Conservation (phyloP, 37 sponge, comb jelly and placozoan genomes). For the Amphimedon queenslandica region DNA sequence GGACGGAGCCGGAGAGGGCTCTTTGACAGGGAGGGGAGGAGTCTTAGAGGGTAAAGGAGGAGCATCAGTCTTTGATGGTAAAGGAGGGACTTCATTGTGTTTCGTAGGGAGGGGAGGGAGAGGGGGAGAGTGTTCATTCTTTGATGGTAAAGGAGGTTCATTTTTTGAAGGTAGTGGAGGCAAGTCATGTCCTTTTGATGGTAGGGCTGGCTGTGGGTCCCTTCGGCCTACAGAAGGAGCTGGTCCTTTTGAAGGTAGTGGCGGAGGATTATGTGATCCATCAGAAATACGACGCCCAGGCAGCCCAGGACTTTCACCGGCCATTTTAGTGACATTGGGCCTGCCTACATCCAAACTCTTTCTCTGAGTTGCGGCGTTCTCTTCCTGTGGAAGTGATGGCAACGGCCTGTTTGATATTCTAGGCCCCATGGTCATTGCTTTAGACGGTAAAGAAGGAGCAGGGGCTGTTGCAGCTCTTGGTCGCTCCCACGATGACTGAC, state of each 20-base stretch:
- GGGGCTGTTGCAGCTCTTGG: constrained; percentile 18
- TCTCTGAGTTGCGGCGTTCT: too few species aligned
- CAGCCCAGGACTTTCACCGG: not conserved
- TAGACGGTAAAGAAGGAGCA: not conserved
- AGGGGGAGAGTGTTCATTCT: not conserved
- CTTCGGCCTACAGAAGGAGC: not conserved
- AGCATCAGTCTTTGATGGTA: not conserved
- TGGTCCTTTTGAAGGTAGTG: constrained; percentile 22
- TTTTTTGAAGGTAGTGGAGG: constrained; percentile 21
- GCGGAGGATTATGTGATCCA: constrained; percentile 1
- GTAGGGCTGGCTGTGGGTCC: not conserved
- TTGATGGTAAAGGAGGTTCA: not conserved
- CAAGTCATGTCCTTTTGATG: not conserved
- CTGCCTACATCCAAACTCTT: too few species aligned
- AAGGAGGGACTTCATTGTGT: constrained; percentile 8
- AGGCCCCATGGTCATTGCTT: not conserved
- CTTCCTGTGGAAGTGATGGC: not conserved
- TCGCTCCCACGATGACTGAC: constrained; percentile 40
- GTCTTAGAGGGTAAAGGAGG: not conserved
- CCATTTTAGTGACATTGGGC: too few species aligned
- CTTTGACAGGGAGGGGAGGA: constrained; percentile 17
- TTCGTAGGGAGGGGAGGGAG: not conserved
- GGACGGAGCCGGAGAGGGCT: not conserved
- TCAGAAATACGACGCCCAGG: not conserved
- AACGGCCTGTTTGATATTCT: constrained; percentile 6